Evolutionary conservation across 1,140 invertebrate species (phyloP), one percentile per base, ranked within the genome.

Genomic region (Drosophila melanica): DNA sequence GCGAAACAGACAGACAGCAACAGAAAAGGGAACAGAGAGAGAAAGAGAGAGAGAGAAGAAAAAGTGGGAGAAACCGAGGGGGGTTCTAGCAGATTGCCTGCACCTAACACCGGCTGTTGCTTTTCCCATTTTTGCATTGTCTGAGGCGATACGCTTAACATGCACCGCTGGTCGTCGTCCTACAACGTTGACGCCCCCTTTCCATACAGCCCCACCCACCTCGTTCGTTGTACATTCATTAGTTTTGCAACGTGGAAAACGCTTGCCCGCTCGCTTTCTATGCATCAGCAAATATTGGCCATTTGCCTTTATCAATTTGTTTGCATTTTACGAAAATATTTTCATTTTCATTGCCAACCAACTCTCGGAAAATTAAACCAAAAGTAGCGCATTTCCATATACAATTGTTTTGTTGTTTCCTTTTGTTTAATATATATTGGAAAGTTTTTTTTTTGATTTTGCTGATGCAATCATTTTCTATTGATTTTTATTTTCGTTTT

Each of bases 281-380:
- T 82, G 72, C 71, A 74, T 63, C 55, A 60, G 75, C 77, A 85
- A 84, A 84, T 85, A 84, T 84, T 84, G 81, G 85, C 81, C 81
- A 77, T 84, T 84, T 84, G 81, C 73, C 77, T 84, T 84, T 74
- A 69, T 73, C 81, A 84, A 84, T 85, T 84, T 85, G 81, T 85
- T 84, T 80, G 81, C 77, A 84, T 77, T 84, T 77, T 71, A 68
- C 68, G 65, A 85, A 84, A 85, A 84, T 80, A 84, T 80, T 84
- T 84, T 69, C 79, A 82, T 82, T 82, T 75, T 70, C 75, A 82
- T 66, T 80, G 33, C 30, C 41, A 42, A 6, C 6, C 42, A 41
- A 41, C 50, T n/a, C 16, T 55, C 58, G 75, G 79, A 63, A 82
- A 82, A 78, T 82, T 67, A 71, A 78, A 79, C 65, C 51, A 47